These are phyloP conservation scores for Notodonta ziczac DNA, from an alignment of 2,888 invertebrate species.

Conservation along the genomic window DNA sequence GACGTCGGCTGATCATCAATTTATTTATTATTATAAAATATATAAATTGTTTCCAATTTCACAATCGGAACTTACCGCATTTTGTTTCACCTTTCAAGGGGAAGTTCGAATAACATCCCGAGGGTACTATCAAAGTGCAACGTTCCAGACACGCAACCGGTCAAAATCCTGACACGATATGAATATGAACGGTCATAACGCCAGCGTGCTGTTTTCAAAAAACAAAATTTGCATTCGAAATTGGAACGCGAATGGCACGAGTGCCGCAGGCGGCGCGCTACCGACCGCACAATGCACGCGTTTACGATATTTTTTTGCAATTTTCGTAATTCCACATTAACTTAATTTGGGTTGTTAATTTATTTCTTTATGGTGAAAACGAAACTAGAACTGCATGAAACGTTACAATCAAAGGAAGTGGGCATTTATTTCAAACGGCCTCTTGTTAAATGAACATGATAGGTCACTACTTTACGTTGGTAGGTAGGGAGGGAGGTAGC, in stretches of 20 bases:
- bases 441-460: constrained; percentile 10
- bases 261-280: constrained; percentile 75
- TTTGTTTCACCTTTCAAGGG: constrained; percentile 16
- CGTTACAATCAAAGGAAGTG: constrained; percentile 51
- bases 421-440: constrained; percentile 38
- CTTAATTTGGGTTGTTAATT: constrained; percentile 46
- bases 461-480: background rate
- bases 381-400: constrained; percentile 38
- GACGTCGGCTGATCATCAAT: too few relatives aligned
- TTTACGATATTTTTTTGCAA: constrained; percentile 44
- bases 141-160: constrained; percentile 64
- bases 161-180: constrained; percentile 57
- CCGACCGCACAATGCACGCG: constrained; percentile 61
- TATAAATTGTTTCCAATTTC: constrained; percentile 2
- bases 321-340: constrained; percentile 58
- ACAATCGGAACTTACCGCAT: constrained; percentile 14
- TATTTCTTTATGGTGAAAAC: constrained; percentile 40
- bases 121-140: constrained; percentile 58
- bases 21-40: background rate
- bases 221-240: constrained; percentile 77
- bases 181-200: constrained; percentile 52
- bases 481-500: too few relatives aligned
- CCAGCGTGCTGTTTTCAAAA: constrained; percentile 56
- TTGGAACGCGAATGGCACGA: constrained; percentile 79
- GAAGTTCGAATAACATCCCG: constrained; percentile 36